Percentiles rank a stretch among this genome's conserved stretches.
phyloP scores from a whole-genome alignment of 2,797 vertebrate genomes.

The Bucorvus abyssinicus region DNA sequence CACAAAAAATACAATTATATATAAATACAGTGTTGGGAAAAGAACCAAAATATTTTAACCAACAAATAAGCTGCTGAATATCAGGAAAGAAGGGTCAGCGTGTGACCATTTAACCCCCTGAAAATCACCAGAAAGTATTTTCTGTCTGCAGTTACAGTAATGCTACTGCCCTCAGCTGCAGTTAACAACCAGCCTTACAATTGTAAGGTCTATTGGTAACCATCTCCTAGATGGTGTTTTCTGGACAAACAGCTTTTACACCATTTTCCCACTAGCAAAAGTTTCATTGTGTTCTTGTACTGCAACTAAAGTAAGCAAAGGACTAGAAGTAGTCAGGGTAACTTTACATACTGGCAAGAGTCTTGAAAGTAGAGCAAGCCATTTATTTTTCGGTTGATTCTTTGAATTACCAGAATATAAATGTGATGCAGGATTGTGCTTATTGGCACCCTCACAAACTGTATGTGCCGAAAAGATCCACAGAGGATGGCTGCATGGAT shows the following conservation, averaged over 20 bases:
- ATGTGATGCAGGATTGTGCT: not conserved
- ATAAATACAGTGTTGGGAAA: not conserved
- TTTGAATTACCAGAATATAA: conserved; percentile 9
- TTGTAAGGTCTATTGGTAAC: not conserved
- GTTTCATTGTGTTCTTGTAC: not conserved
- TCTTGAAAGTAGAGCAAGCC: conserved; percentile 10
- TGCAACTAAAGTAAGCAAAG: conserved; percentile 37
- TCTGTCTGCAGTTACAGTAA: not conserved
- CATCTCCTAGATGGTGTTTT: not conserved
- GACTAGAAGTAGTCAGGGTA: conserved; percentile 33
- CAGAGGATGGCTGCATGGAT: not conserved
- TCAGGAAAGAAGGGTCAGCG: not conserved
- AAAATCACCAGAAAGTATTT: not conserved
- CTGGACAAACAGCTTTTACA: not conserved
- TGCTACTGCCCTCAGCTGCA: not conserved
- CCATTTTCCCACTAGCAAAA: conserved; percentile 44
- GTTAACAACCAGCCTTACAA: not conserved
- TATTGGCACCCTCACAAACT: not conserved
- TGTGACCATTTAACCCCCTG: not conserved
- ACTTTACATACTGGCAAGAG: conserved; percentile 27
- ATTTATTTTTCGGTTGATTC: conserved; percentile 16
- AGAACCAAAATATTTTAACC: not conserved
- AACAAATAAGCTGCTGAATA: not conserved
- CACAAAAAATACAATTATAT: not conserved
- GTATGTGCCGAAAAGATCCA: not conserved